phyloP scores from a whole-genome alignment of 2,797 vertebrate species.

The Aldrovandia affinis region DNA sequence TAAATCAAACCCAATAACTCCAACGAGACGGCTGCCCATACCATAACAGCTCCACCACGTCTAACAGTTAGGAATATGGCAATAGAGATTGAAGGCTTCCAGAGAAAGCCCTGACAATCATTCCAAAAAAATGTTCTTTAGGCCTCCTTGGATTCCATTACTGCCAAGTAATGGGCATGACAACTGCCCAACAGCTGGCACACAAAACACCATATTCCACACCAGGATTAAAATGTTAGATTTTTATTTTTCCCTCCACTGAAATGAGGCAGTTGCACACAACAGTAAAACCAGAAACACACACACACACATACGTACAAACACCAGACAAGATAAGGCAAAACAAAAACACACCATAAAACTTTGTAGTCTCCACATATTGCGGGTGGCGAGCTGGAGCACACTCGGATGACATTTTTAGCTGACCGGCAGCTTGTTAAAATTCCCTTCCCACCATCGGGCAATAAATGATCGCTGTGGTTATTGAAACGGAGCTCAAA shows the following conservation, averaged over 20 bases:
- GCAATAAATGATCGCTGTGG: too few relatives aligned
- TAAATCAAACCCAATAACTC: too few relatives aligned
- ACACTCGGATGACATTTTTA: not conserved
- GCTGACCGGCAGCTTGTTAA: not conserved
- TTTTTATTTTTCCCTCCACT: not conserved
- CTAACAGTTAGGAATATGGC: too few relatives aligned
- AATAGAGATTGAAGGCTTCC: too few relatives aligned
- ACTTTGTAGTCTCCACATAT: not conserved
- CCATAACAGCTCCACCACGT: too few relatives aligned
- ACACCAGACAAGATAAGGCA: not conserved
- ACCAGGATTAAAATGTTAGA: not conserved
- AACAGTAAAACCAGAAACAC: not conserved
- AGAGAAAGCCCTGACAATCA: too few relatives aligned
- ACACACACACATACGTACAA: not conserved
- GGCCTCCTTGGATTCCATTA: too few relatives aligned
- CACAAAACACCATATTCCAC: not conserved
- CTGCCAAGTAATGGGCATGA: too few relatives aligned
- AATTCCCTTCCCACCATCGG: not conserved
- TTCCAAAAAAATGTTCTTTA: too few relatives aligned
- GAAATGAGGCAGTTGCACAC: not conserved
- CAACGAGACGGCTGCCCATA: too few relatives aligned
- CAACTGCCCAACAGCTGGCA: too few relatives aligned
- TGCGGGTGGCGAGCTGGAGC: not conserved
- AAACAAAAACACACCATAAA: not conserved
- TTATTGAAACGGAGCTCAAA: too few relatives aligned